A percentile compares a stretch with the other conserved stretches of the same genome.
These are phyloP conservation scores for Heliconius hewitsoni DNA, from an alignment of 1,140 invertebrate genomes.

Conservation along the genomic window DNA sequence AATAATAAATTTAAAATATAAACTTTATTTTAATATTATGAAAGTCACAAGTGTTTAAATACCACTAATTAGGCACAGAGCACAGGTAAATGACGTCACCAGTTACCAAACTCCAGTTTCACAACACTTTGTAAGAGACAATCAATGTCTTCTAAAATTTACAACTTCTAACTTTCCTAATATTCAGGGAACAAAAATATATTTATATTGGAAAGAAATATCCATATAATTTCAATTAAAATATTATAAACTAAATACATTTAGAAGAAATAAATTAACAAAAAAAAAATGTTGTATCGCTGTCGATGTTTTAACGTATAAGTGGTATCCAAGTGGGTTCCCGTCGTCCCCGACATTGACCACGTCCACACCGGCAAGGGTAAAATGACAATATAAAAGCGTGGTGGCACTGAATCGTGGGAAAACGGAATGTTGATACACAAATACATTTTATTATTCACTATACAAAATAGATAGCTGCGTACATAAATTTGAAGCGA, in stretches of 20 bases:
- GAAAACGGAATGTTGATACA: constrained; percentile 15
- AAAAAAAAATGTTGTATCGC: not conserved
- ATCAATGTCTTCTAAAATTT: not conserved
- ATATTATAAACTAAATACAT: too few species aligned
- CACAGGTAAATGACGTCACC: not conserved
- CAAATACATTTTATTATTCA: constrained; percentile 24
- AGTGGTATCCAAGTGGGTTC: not conserved
- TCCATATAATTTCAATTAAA: too few species aligned
- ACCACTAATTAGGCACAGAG: constrained; percentile 2
- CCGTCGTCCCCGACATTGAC: not conserved
- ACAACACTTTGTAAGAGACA: not conserved
- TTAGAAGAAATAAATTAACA: not conserved
- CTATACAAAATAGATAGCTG: constrained; percentile 28
- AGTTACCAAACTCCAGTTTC: not conserved
- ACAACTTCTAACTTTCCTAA: not conserved
- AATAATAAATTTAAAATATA: not conserved
- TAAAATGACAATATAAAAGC: not conserved
- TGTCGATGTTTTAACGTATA: not conserved
- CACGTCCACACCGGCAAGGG: not conserved
- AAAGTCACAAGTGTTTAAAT: not conserved
- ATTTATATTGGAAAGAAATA: too few species aligned
- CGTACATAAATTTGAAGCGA: constrained; percentile 36
- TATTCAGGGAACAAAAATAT: not conserved
- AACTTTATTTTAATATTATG: not conserved
- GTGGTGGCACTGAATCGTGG: not conserved